Conservation (phyloP, 2,113 vertebrate genomes). For the Chascanopsetta lugubris region DNA sequence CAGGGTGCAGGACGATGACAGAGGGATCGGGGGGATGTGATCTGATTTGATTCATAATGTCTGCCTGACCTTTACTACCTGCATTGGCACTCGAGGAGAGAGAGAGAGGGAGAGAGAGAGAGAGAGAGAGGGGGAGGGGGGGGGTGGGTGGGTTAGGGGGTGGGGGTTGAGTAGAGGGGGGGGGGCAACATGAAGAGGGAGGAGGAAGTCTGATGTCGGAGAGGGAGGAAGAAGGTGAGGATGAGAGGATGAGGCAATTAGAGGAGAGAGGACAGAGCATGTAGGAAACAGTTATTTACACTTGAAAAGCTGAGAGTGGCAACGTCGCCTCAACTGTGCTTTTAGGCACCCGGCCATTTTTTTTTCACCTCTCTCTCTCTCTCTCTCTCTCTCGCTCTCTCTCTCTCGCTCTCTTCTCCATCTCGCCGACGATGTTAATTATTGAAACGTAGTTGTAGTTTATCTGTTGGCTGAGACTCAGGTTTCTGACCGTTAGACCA, state of each 20-base stretch:
- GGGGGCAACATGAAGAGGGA: neutral
- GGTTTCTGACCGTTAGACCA: conserved; percentile 53
- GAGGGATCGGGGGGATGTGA: conserved; percentile 64
- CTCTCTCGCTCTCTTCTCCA: conserved; percentile 11
- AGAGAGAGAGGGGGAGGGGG: neutral
- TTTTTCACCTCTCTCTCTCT: conserved; percentile 10
- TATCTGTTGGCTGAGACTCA: conserved; percentile 59
- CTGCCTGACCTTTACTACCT: conserved; percentile 77
- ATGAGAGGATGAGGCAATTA: conserved; percentile 45
- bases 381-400: conserved; percentile 8
- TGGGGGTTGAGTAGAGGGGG: neutral
- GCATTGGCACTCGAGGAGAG: conserved; percentile 48
- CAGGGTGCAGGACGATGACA: conserved; percentile 51
- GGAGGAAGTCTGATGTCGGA: neutral
- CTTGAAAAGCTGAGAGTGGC: conserved; percentile 36
- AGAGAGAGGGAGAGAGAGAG: neutral
- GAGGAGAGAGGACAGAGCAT: conserved; percentile 20
- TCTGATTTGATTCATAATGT: conserved; percentile 73
- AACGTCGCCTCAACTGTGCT: conserved; percentile 23
- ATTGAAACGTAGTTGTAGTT: conserved; percentile 56
- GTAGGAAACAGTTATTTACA: conserved; percentile 39
- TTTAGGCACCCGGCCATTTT: conserved; percentile 16
- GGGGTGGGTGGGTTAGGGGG: neutral
- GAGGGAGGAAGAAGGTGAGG: conserved; percentile 14
- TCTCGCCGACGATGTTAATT: conserved; percentile 44